Evolutionary conservation across 1,140 invertebrate genomes (phyloP), one percentile per base, ranked within the genome.

Genomic region (Bombus sibiricus): DNA sequence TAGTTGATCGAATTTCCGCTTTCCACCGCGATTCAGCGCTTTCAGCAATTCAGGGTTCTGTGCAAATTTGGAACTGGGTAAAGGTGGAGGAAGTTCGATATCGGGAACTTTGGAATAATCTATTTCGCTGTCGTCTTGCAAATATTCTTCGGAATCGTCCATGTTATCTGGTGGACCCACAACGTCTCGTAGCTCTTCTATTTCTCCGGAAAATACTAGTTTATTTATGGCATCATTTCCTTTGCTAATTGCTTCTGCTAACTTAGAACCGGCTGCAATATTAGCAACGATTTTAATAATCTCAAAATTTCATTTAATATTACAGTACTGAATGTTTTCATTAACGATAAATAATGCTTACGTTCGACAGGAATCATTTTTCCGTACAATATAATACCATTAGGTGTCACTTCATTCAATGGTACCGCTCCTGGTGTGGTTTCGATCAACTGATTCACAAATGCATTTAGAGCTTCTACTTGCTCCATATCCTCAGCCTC

Each of bases 321-420:
- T 81, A n/a, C 78, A 74, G 68, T 9, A 39, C 8, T 3, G 77
- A 47, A 13, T 62, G 41, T 71, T 68, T n/a, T 15, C 34, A 79
- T 64, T 59, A 62, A 85, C 68, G 47, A 15, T 41, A 73, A 74
- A 64, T 57, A 1, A 0, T 73, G 85, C 96, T 95, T 94, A 97
- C 96, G 95, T 95, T 97, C 97, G 25, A 98, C 97, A 53, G 97
- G 95, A 86, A 98, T 96, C 82, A 97, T 95, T 95, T 97, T 98
- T 34, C 97, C 97, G 93, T 97, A 98, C 74, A 98, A 96, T 92
- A 98, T 97, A 92, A 98, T 97, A 32, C 97, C 97, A 89, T 97
- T 97, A 28, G 97, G 97, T 86, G 96, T 96, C 34, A 98, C 96
- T 92, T 98, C 97, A 91, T 96, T 96, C 81, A 97, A 94, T 66